phyloP scores from a whole-genome alignment of 2,888 invertebrate species.

The Emmelina monodactyla region DNA sequence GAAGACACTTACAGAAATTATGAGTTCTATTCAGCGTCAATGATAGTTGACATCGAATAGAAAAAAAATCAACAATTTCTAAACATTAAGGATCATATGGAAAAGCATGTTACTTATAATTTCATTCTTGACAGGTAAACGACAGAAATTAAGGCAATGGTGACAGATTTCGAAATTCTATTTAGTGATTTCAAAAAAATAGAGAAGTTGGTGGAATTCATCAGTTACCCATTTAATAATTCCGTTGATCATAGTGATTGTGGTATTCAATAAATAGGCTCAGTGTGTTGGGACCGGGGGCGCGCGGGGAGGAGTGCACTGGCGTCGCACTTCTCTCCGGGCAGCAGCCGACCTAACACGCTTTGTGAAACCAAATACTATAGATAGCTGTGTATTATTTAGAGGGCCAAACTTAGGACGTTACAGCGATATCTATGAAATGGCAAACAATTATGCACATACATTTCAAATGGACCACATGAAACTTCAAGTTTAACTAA shows the following conservation, averaged over 20 bases:
- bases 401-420: no score
- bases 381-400: no score
- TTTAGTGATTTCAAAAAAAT: constrained; percentile 17
- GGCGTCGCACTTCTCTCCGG: no score
- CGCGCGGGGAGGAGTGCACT: no score
- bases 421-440: constrained; percentile 18
- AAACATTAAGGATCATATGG: constrained; percentile 17
- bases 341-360: no score
- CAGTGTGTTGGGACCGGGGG: no score
- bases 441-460: constrained; percentile 18
- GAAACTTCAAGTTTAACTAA: constrained; percentile 19
- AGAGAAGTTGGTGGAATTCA: constrained; percentile 13
- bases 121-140: constrained; percentile 17
- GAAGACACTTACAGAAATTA: not conserved
- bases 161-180: constrained; percentile 17
- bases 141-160: constrained; percentile 18
- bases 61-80: constrained; percentile 17
- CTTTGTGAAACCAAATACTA: no score
- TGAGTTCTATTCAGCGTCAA: constrained; percentile 11
- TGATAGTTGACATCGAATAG: constrained; percentile 16
- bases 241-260: constrained; percentile 4
- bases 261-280: no score
- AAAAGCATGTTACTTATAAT: constrained; percentile 18
- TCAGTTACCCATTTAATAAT: constrained; percentile 20
- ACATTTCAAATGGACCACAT: constrained; percentile 18